phyloP scores from a whole-genome alignment of 2,113 vertebrate genomes.

The Ptilonorhynchus violaceus region DNA sequence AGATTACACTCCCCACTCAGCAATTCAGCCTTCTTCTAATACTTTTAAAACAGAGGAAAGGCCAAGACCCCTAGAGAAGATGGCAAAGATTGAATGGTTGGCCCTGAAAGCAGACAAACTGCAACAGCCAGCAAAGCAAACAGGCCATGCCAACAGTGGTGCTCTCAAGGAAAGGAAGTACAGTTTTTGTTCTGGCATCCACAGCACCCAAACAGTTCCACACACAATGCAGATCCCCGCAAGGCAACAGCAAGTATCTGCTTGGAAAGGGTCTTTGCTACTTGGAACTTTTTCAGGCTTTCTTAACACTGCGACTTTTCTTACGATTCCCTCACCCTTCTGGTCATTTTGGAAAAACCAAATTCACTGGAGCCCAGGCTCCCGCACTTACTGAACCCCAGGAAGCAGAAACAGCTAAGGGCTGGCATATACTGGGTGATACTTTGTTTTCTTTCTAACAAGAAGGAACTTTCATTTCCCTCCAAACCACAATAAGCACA shows the following conservation, averaged over 20 bases:
- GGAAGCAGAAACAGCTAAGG: background rate
- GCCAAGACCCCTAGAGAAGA: conserved; percentile 23
- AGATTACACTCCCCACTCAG: background rate
- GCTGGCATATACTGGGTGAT: background rate
- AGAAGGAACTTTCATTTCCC: background rate
- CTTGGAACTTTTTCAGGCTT: background rate
- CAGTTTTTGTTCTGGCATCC: conserved; percentile 26
- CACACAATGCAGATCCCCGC: background rate
- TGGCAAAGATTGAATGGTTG: conserved; percentile 30
- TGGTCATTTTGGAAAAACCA: background rate
- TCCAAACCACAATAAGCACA: background rate
- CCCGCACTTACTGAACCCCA: background rate
- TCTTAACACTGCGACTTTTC: background rate
- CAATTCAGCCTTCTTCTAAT: conserved; percentile 36
- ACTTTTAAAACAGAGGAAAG: conserved; percentile 40
- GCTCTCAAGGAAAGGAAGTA: conserved; percentile 16
- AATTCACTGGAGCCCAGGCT: background rate
- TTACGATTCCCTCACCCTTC: background rate
- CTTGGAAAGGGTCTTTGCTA: background rate
- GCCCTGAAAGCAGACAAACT: conserved; percentile 40
- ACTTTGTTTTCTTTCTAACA: background rate
- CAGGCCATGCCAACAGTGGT: conserved; percentile 9
- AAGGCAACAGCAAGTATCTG: background rate
- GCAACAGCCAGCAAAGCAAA: background rate
- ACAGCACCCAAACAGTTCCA: background rate